Evolutionary conservation across 2,797 vertebrate species (phyloP), one percentile per base, ranked within the genome.

Genomic region (Spinus pinus): DNA sequence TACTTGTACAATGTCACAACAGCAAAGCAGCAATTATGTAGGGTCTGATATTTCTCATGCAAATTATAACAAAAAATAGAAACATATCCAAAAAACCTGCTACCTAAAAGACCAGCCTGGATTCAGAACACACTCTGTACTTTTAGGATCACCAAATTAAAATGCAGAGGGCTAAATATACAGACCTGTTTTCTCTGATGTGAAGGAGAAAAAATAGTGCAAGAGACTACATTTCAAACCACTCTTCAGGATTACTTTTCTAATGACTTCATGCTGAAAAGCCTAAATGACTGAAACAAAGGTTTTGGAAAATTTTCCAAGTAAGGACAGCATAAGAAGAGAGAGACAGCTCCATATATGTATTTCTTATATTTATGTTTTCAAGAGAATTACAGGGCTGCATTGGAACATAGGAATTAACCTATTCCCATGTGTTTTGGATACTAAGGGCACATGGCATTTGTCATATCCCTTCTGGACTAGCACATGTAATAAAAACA

Each of bases 21-120:
- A 97, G 97, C 96, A 97, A 97, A 97, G 96, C 84, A 96, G 96
- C 95, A 96, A 92, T 97, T 97, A 95, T 8, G 31, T 53, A 64
- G 86, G 92, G 94, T 94, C 94, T 97, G 95, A 93, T 97, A 93
- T 96, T 97, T 97, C 87, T 96, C 95, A 96, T 70, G 91, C 81
- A 97, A 97, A 97, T 96, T 95, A 75, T 60, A 88, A 92, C 51
- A 94, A 95, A 94, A 97, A 92, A 30, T 9, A 86, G 33, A 78
- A 78, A 64, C 18, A 69, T 21, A 92, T 94, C 74, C 81, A 95
- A 93, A 95, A 97, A 97, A 93, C 83, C 49, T 56, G 66, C 74
- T 83, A 91, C 81, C 78, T 94, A 92, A 94, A 61, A 95, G 94
- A 95, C 69, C 70, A 60, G 74, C 94, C 82, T 93, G 80, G 95